Conservation (phyloP, 2,797 vertebrate genomes). For the Helicolenus hilgendorfi region DNA sequence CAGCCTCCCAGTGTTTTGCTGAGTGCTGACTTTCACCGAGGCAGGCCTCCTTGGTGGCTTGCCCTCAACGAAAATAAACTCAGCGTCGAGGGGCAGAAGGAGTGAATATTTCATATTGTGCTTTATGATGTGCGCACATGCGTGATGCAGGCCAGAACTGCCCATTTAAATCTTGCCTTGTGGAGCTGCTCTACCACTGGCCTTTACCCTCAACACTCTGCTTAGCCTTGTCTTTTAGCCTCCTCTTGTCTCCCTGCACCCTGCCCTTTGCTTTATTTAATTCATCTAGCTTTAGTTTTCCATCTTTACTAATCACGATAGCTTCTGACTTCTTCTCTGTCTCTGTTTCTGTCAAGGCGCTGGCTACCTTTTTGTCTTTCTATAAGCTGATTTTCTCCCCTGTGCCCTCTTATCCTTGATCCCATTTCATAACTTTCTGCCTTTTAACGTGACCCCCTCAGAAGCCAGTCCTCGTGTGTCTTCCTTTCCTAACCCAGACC, state of each 20-base stretch:
- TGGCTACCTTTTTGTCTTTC: constrained; percentile 6
- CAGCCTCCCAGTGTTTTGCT: constrained; percentile 56
- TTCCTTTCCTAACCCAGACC: constrained; percentile 18
- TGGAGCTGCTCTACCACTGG: constrained; percentile 19
- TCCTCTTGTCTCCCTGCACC: not conserved
- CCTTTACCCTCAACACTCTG: constrained; percentile 14
- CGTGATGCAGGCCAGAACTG: constrained; percentile 39
- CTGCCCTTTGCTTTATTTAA: constrained; percentile 1
- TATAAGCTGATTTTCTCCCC: constrained; percentile 22
- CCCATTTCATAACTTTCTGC: constrained; percentile 19
- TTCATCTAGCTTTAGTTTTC: not conserved
- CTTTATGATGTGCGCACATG: constrained; percentile 63
- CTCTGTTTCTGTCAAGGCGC: not conserved
- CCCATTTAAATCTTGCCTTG: constrained; percentile 4
- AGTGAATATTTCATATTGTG: constrained; percentile 86
- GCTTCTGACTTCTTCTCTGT: constrained; percentile 10
- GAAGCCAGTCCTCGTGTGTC: not conserved
- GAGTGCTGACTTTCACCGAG: constrained; percentile 67
- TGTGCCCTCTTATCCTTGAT: not conserved
- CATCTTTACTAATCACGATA: not conserved
- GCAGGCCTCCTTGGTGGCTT: constrained; percentile 56
- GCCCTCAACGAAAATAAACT: constrained; percentile 80
- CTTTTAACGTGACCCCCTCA: constrained; percentile 6
- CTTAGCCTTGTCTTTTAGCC: not conserved
- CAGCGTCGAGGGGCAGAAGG: constrained; percentile 76